Percentiles rank a stretch among this genome's conserved stretches.
These are phyloP conservation scores for Mesembrinibis cayennensis DNA, from an alignment of 2,113 vertebrate genomes.

Conservation along the genomic window DNA sequence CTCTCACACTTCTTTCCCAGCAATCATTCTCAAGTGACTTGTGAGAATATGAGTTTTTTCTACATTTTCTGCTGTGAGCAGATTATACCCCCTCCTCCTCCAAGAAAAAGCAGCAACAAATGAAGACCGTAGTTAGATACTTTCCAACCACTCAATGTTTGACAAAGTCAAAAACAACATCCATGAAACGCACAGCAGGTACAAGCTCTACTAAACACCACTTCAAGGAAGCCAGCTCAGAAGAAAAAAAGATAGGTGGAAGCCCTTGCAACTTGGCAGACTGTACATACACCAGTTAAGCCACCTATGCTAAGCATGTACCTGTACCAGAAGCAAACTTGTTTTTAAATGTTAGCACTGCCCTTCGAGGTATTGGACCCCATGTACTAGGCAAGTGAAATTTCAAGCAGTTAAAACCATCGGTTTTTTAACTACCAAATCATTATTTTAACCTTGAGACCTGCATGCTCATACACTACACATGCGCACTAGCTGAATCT, in stretches of 20 bases:
- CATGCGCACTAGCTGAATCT: not conserved
- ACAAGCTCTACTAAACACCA: not conserved
- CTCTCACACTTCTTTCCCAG: not conserved
- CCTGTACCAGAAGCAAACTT: not conserved
- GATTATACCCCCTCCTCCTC: not conserved
- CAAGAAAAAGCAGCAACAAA: not conserved
- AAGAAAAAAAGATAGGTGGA: not conserved
- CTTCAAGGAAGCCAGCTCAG: not conserved
- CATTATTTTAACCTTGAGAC: not conserved
- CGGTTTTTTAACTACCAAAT: not conserved
- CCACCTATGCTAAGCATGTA: not conserved
- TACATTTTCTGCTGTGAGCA: not conserved
- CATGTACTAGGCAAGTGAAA: not conserved
- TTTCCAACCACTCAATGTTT: not conserved
- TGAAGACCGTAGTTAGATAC: not conserved
- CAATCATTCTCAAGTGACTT: not conserved
- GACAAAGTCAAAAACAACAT: not conserved
- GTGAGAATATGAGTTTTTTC: not conserved
- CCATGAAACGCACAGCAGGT: not conserved
- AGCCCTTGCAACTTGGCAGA: not conserved
- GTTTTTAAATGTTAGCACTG: not conserved
- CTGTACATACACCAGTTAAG: not conserved
- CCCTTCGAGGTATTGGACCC: fast-evolving
- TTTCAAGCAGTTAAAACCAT: not conserved
- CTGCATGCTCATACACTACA: not conserved